Base-by-base conservation (phyloP, 2,888 invertebrate genomes). In the Tethea ocularis region DNA sequence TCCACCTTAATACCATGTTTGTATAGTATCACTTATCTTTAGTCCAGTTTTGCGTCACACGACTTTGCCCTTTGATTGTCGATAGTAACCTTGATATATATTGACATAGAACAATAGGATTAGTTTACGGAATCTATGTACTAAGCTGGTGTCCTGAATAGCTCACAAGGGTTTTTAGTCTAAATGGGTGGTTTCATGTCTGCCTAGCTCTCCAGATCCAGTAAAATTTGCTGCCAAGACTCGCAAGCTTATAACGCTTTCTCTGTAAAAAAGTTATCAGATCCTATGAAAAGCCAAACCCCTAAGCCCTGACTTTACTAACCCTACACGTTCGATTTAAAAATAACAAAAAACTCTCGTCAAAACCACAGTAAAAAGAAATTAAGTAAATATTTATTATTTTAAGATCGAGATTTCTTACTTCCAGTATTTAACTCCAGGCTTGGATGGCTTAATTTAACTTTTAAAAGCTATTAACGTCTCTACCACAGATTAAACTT, bases 381-480 rank as follows among this genome's bases (percentile, higher is more conserved):
- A n/a, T n/a, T n/a, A n/a, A 38, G n/a, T 17, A 17, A 46, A 15
- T 46, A 20, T n/a, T 41, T 17, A 38, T 41, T 46, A 46, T 46
- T 20, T 20, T n/a, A 58, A 11, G 57, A 61, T 52, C 51, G 68
- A 41, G 63, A 70, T 64, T 52, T 33, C 38, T 22, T 46, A 56
- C 46, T 46, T 46, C 10, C 46, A 46, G 20, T 46, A 13, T 62
- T 70, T 67, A 70, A 68, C 64, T 59, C 61, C 60, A 1, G 58
- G 53, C 60, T 57, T 55, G 63, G n/a, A 56, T 52, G 6, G 55
- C 70, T 70, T 72, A 68, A 72, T 72, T 52, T 63, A 67, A 72
- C 64, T 72, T 71, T 69, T 61, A 65, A 68, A 72, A 66, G 70
- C 63, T 57, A 66, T 72, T 70, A 72, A 63, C 61, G 61, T 62